Evolutionary conservation across 2,113 vertebrate species (phyloP), one percentile per base, ranked within the genome.

Genomic region (Triplophysa rosa): DNA sequence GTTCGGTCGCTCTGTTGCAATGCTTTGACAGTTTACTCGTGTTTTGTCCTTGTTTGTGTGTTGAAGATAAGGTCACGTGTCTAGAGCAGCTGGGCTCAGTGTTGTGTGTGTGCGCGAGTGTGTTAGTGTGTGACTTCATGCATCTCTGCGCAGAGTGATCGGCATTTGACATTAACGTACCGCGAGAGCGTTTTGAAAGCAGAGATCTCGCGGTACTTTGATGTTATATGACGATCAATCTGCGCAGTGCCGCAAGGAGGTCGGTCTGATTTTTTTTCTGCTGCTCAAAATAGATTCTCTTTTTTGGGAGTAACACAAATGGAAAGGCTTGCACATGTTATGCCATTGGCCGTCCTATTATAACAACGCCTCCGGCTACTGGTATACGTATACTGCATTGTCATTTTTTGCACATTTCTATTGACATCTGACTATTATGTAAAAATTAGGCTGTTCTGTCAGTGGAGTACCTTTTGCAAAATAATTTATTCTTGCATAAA

Each of bases 41-140:
- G 23, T 45, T 56, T 73, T 65, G n/a, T 62, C 54, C 52, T 89
- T 91, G 87, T 92, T 92, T 87, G 89, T 83, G 67, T 82, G 84
- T 81, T 80, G 63, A 4, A 79, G 61, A 77, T 72, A 59, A 19
- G 81, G 81, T 93, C 90, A 91, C 91, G 91, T 93, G 91, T 88
- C 86, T 84, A 64, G 59, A 67, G 69, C 84, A 78, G 83, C 59
- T 17, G 73, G 52, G 45, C 16, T 17, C 26, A 56, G 8, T 86
- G 65, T 70, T 83, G 2, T 52, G 85, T 78, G 82, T 88, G 86
- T 88, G 75, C 86, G 33, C 3, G 33, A 81, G 77, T 76, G 66
- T 84, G 79, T 75, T 82, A 75, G 86, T 84, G 85, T 64, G 77
- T 42, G 40, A 82, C 49, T 58, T 47, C 45, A 49, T 17, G 1